phyloP scores from a whole-genome alignment of 2,888 invertebrate species.

The Nudaria mundana region DNA sequence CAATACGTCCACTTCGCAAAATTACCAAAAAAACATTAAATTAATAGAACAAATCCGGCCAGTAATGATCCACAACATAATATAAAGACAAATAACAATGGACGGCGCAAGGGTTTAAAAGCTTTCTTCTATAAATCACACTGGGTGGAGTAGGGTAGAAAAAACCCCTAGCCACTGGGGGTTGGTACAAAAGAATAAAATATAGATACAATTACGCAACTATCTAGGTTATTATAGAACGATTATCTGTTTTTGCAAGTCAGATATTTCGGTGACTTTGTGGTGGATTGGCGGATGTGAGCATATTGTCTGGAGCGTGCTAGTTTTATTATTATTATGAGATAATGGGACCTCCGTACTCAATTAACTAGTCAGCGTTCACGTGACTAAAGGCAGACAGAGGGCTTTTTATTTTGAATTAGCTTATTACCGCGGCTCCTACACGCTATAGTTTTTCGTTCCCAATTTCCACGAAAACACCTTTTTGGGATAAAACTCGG shows the following conservation, averaged over 20 bases:
- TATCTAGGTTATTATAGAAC: slow-evolving; percentile 59
- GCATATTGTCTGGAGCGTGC: slow-evolving; percentile 6
- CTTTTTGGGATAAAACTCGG: no score
- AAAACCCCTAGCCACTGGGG: slow-evolving; percentile 26
- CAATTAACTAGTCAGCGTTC: no score
- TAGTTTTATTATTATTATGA: slow-evolving; percentile 15
- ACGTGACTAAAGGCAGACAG: no score
- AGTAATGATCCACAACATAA: slow-evolving; percentile 56
- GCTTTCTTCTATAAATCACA: slow-evolving; percentile 78
- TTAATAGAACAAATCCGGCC: slow-evolving; percentile 58
- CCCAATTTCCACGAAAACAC: no score
- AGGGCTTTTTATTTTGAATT: no score
- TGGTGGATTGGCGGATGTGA: slow-evolving; percentile 16
- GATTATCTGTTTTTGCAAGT: slow-evolving; percentile 55
- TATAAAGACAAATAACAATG: slow-evolving; percentile 50
- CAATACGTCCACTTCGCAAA: no score
- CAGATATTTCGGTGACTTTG: slow-evolving; percentile 24
- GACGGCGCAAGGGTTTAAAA: slow-evolving; percentile 74
- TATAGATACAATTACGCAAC: slow-evolving; percentile 64
- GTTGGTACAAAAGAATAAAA: slow-evolving; percentile 44
- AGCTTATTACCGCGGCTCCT: no score
- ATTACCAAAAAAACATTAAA: slow-evolving; percentile 40
- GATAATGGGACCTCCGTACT: neutral
- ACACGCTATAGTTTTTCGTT: no score
- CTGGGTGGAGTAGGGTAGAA: slow-evolving; percentile 32